Percentiles rank a stretch among this genome's conserved stretches.
These are phyloP conservation scores for Donacobius atricapilla DNA, from an alignment of 2,113 vertebrate species.

Conservation along the genomic window DNA sequence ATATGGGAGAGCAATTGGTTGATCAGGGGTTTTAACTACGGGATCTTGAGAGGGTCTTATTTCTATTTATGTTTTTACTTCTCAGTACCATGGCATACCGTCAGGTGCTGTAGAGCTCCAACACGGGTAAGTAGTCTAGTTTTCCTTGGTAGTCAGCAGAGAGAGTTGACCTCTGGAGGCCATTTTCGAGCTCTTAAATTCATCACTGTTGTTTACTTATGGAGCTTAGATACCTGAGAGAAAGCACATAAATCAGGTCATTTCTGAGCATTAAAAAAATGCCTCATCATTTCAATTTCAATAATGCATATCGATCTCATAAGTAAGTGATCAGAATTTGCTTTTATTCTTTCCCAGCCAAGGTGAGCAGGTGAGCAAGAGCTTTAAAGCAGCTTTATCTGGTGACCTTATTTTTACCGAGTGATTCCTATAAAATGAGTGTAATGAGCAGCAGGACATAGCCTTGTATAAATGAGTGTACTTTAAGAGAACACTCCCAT, in stretches of 20 bases:
- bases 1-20: not conserved
- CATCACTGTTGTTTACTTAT: not conserved
- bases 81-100: rapidly evolving
- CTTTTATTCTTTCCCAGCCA: not conserved
- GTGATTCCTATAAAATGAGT: not conserved
- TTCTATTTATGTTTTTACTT: conserved; percentile 11
- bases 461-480: not conserved
- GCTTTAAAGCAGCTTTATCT: not conserved
- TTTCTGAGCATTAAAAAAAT: not conserved
- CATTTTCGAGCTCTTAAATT: not conserved
- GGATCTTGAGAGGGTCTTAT: not conserved
- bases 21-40: not conserved
- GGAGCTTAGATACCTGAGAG: not conserved
- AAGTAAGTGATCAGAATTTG: not conserved
- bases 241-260: not conserved
- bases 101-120: not conserved
- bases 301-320: not conserved
- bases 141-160: not conserved
- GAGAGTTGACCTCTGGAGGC: not conserved
- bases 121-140: not conserved
- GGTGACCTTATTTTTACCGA: not conserved
- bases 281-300: not conserved
- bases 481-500: not conserved
- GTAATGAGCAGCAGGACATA: not conserved
- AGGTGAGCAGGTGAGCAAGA: not conserved